Conservation (phyloP, 2,888 invertebrate species). For the Drosophila nigricruria region DNA sequence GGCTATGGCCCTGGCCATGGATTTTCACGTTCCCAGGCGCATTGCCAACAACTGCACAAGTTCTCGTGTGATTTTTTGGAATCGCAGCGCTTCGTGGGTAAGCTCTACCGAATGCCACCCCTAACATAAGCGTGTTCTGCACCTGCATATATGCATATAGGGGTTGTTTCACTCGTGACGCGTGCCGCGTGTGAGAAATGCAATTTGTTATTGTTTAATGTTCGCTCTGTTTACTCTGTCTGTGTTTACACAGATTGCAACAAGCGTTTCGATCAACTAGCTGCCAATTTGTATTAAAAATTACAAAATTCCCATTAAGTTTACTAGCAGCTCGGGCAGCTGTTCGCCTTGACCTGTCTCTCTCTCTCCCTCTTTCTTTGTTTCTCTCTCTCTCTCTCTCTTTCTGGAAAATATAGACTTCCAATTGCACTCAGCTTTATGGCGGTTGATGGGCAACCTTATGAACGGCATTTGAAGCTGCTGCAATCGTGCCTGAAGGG, state of each 20-base stretch:
- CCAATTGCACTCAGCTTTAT: slow-evolving; percentile 42
- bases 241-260: slow-evolving; percentile 50
- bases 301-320: slow-evolving; percentile 49
- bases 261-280: slow-evolving; percentile 1
- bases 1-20: slow-evolving; percentile 5
- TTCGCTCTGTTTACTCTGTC: slow-evolving; percentile 26
- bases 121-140: slow-evolving; percentile 32
- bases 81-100: slow-evolving; percentile 41
- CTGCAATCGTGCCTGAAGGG: slow-evolving; percentile 50
- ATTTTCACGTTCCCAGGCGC: slow-evolving; percentile 48
- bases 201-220: slow-evolving; percentile 70
- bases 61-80: slow-evolving; percentile 83
- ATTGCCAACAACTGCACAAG: slow-evolving; percentile 65
- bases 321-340: slow-evolving; percentile 35
- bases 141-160: slow-evolving; percentile 33
- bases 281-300: slow-evolving; percentile 26
- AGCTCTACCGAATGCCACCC: slow-evolving; percentile 61
- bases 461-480: slow-evolving; percentile 25
- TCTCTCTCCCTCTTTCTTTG: not conserved
- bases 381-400: slow-evolving; percentile 7
- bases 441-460: slow-evolving; percentile 39
- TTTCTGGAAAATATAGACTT: slow-evolving; percentile 22
- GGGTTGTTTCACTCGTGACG: slow-evolving; percentile 49
- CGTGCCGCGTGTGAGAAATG: slow-evolving; percentile 70
- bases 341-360: slow-evolving; percentile 36